phyloP scores from a whole-genome alignment of 2,113 vertebrate species.

The Aptenodytes patagonicus region DNA sequence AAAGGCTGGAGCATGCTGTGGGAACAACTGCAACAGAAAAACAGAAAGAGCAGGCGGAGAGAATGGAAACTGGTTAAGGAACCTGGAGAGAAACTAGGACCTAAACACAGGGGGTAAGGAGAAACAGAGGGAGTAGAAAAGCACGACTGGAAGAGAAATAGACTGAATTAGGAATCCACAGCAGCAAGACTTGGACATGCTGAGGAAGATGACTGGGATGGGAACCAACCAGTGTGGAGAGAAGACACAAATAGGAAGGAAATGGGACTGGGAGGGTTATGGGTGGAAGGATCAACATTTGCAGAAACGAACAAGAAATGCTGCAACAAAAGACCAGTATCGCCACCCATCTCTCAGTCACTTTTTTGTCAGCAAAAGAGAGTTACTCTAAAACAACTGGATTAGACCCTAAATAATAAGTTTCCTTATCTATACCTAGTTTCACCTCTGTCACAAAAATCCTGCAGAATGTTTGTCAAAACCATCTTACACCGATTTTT shows the following conservation, averaged over 20 bases:
- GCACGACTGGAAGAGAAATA: background rate
- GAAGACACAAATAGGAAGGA: background rate
- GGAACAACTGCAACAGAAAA: background rate
- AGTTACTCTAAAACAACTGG: background rate
- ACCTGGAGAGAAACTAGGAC: background rate
- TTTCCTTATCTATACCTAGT: background rate
- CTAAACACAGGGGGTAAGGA: background rate
- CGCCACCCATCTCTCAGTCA: background rate
- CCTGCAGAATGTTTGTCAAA: background rate
- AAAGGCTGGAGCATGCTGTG: accelerated
- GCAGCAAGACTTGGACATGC: background rate
- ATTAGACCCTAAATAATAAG: background rate
- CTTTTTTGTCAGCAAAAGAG: background rate
- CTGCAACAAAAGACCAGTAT: background rate
- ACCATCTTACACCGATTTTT: background rate
- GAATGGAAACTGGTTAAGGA: background rate
- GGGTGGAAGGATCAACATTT: background rate
- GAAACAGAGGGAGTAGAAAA: background rate
- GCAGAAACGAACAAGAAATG: background rate
- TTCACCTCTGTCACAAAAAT: background rate
- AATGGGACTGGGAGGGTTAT: background rate
- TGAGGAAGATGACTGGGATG: background rate
- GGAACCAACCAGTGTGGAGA: background rate
- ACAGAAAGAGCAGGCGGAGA: background rate
- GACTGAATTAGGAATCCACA: background rate